A percentile compares a stretch with the other conserved stretches of the same genome.
Evolutionary conservation across 2,888 invertebrate species (phyloP).

Genomic region (Thyatira batis): DNA sequence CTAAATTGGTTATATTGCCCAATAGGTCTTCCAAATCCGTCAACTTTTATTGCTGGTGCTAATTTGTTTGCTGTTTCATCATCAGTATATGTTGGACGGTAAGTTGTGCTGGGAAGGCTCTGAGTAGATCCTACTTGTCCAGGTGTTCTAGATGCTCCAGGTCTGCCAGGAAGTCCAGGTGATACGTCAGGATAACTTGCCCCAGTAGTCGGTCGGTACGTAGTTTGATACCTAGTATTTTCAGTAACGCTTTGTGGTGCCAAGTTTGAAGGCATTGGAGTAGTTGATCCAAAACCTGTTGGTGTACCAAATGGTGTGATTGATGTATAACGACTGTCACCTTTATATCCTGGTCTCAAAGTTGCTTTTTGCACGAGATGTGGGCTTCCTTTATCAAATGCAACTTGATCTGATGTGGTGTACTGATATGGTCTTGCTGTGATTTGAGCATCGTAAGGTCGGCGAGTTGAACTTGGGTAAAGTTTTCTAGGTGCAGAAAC

Average conservation of each 20-base stretch:
- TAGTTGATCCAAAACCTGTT: slow-evolving; percentile 21
- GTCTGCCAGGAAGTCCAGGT: background rate
- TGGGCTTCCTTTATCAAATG: background rate
- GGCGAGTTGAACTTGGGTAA: background rate
- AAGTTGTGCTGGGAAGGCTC: slow-evolving; percentile 29
- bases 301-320: background rate
- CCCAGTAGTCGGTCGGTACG: background rate
- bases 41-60: slow-evolving; percentile 7
- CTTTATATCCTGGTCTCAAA: slow-evolving; percentile 10
- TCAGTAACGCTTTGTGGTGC: slow-evolving; percentile 4
- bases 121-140: background rate
- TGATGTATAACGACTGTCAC: background rate
- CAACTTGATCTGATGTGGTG: background rate
- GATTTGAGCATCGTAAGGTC: background rate
- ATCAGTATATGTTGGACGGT: slow-evolving; percentile 15
- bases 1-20: background rate
- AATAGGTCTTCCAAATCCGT: slow-evolving; percentile 15
- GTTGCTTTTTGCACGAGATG: background rate
- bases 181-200: background rate
- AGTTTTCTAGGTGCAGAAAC: background rate
- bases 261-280: slow-evolving; percentile 22
- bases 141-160: background rate
- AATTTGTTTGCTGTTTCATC: background rate
- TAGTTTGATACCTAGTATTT: background rate
- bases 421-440: background rate